A percentile compares a stretch with the other conserved stretches of the same genome.
Evolutionary conservation across 1,140 invertebrate genomes (phyloP).

Genomic region (Drosophila nasuta): DNA sequence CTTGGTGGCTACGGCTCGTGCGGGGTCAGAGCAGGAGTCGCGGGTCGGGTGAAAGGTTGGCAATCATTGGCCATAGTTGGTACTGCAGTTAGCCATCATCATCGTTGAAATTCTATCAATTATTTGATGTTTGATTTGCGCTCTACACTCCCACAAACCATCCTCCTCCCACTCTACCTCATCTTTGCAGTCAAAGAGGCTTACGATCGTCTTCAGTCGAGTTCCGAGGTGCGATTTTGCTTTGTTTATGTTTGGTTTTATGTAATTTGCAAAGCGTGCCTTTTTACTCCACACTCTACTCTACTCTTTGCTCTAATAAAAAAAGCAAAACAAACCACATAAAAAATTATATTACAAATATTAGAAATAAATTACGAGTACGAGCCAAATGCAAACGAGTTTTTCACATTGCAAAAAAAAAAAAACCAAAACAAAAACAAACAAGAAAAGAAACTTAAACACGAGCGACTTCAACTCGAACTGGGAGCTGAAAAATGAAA

Average conservation of each 20-base stretch:
- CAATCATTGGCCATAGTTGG: slow-evolving; percentile 30
- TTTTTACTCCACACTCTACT: background rate
- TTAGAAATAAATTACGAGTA: slow-evolving; percentile 76
- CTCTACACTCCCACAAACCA: slow-evolving; percentile 56
- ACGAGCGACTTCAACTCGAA: slow-evolving; percentile 17
- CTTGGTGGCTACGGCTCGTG: slow-evolving; percentile 62
- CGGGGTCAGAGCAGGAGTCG: slow-evolving; percentile 63
- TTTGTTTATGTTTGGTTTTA: slow-evolving; percentile 76
- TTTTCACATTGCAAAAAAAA: slow-evolving; percentile 53
- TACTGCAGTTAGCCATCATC: slow-evolving; percentile 15
- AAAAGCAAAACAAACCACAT: slow-evolving; percentile 37
- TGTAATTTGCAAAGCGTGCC: slow-evolving; percentile 76
- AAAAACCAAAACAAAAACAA: no score
- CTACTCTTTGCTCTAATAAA: slow-evolving; percentile 59
- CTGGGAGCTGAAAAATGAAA: slow-evolving; percentile 36
- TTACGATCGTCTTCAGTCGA: slow-evolving; percentile 11
- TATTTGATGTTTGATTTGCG: slow-evolving; percentile 71
- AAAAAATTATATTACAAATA: slow-evolving; percentile 66
- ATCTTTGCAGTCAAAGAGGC: slow-evolving; percentile 5
- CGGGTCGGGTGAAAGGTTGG: slow-evolving; percentile 66
- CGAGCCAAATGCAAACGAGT: slow-evolving; percentile 75
- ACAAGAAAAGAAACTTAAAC: no score
- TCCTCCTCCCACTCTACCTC: slow-evolving; percentile 16
- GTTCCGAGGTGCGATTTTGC: slow-evolving; percentile 66
- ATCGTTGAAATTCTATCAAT: slow-evolving; percentile 76